These are phyloP conservation scores for Cyclophora albipunctata DNA, from an alignment of 2,888 invertebrate genomes.

Conservation along the genomic window DNA sequence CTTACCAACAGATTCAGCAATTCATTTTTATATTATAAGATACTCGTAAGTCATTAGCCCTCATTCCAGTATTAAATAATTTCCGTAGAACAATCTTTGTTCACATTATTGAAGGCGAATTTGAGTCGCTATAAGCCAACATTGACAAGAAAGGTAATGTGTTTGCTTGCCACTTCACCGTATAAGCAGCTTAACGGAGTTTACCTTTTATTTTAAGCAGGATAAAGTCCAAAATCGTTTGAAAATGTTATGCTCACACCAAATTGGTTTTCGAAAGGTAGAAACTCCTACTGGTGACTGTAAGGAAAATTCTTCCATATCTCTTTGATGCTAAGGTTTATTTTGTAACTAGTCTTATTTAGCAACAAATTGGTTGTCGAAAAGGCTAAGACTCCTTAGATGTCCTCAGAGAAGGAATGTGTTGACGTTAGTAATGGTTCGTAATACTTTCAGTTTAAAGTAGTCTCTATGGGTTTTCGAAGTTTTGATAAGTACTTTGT, in stretches of 20 bases:
- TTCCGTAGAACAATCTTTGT: neutral
- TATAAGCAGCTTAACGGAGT: neutral
- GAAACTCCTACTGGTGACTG: too few species aligned
- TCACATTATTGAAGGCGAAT: conserved; percentile 18
- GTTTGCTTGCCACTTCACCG: conserved; percentile 35
- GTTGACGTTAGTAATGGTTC: conserved; percentile 30
- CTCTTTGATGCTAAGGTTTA: neutral
- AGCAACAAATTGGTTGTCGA: conserved; percentile 39
- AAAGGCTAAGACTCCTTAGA: conserved; percentile 22
- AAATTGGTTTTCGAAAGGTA: too few species aligned
- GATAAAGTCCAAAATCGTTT: too few species aligned
- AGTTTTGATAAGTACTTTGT: neutral
- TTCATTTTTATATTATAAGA: too few species aligned
- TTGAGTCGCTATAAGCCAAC: conserved; percentile 26
- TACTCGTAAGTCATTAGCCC: too few species aligned
- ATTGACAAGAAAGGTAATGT: conserved; percentile 38
- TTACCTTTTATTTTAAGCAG: too few species aligned
- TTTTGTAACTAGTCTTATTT: conserved; percentile 12
- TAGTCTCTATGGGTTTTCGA: conserved; percentile 7
- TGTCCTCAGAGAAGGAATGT: conserved; percentile 15
- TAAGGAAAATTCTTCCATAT: conserved; percentile 1
- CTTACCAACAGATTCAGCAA: too few species aligned
- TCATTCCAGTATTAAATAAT: too few species aligned
- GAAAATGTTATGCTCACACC: too few species aligned
- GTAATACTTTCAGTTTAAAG: conserved; percentile 21